Conservation (phyloP, 2,888 invertebrate species). For the Molorchus minor region DNA sequence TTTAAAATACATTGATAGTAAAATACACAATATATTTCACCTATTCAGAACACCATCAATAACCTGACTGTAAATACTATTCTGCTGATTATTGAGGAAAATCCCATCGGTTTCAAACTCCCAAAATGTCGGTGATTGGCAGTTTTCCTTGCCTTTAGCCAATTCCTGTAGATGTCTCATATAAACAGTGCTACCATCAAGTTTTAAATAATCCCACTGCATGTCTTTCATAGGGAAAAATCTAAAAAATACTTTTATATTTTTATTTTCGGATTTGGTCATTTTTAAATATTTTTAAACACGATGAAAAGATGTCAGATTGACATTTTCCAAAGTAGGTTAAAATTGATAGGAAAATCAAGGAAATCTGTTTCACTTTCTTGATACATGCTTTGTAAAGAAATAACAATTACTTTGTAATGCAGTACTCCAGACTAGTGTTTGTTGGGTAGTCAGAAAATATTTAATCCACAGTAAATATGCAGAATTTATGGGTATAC, state of each 20-base stretch:
- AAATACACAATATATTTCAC: slow-evolving; percentile 42
- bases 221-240: slow-evolving; percentile 52
- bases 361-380: no score
- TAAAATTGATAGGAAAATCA: no score
- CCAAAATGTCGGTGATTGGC: slow-evolving; percentile 56
- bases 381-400: no score
- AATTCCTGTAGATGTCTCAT: slow-evolving; percentile 57
- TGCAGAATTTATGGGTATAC: no score
- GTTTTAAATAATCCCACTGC: slow-evolving; percentile 54
- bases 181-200: slow-evolving; percentile 57
- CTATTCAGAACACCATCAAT: slow-evolving; percentile 54
- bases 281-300: no score
- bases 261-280: slow-evolving; percentile 23
- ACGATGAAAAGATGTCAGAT: no score
- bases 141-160: slow-evolving; percentile 36
- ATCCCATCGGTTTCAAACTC: slow-evolving; percentile 59
- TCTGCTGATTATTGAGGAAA: slow-evolving; percentile 58
- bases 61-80: slow-evolving; percentile 55
- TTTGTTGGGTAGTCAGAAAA: no score
- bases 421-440: no score
- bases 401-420: no score
- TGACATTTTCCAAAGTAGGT: no score
- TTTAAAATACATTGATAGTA: background rate
- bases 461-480: no score
- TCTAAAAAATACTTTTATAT: slow-evolving; percentile 53